phyloP scores from a whole-genome alignment of 2,888 invertebrate genomes.

The Amphipoea lucens region DNA sequence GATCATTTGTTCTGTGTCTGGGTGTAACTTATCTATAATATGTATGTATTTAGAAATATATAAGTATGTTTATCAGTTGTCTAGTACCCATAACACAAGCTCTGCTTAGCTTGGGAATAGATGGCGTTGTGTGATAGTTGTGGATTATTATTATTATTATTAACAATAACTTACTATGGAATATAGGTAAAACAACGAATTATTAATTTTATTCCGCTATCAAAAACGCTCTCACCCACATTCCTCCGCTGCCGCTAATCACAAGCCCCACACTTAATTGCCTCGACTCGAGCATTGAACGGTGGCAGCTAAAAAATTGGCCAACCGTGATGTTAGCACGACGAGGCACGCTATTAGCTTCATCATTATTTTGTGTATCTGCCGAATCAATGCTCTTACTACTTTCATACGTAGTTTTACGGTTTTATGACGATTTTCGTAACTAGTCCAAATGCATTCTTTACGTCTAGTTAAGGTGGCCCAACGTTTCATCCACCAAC shows the following conservation, averaged over 20 bases:
- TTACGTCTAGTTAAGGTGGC: not conserved
- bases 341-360: conserved; percentile 57
- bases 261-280: conserved; percentile 63
- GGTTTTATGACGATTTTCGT: not conserved
- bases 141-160: too few relatives aligned
- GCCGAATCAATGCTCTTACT: conserved; percentile 12
- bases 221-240: conserved; percentile 6
- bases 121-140: too few relatives aligned
- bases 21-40: too few relatives aligned
- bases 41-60: too few relatives aligned
- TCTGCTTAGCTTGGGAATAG: too few relatives aligned
- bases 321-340: conserved; percentile 67
- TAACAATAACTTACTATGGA: not conserved
- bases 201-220: too few relatives aligned
- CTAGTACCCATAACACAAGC: too few relatives aligned
- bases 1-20: too few relatives aligned
- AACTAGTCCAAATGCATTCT: not conserved
- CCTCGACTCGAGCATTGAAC: conserved; percentile 71
- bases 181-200: not conserved
- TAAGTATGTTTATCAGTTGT: too few relatives aligned
- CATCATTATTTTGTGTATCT: conserved; percentile 45
- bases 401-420: conserved; percentile 13
- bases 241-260: conserved; percentile 47
- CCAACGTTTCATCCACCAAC: too few relatives aligned
- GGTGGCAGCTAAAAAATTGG: conserved; percentile 77